Percentiles rank a stretch among this genome's conserved stretches.
phyloP scores from a whole-genome alignment of 1,140 invertebrate genomes.

The Lepidurus apus region DNA sequence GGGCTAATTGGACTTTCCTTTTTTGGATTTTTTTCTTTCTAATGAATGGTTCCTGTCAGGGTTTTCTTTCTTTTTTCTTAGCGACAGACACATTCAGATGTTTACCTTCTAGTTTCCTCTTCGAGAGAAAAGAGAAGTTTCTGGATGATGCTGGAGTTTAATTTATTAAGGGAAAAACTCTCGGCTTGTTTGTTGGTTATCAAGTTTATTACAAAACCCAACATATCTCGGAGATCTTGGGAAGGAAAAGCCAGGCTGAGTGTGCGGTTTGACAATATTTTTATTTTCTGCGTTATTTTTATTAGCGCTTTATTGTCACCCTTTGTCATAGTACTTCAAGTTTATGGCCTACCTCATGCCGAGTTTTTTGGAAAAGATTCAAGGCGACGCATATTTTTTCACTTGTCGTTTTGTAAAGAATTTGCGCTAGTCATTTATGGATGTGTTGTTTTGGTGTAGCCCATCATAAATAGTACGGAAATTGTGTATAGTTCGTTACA shows the following conservation, averaged over 20 bases:
- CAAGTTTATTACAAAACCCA: constrained; percentile 16
- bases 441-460: constrained; percentile 19
- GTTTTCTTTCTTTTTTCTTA: neutral
- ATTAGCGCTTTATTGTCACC: constrained; percentile 18
- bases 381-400: neutral
- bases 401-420: constrained; percentile 3
- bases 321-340: neutral
- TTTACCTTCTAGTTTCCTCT: neutral
- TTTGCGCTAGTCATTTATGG: constrained; percentile 21
- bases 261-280: neutral
- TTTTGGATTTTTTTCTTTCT: neutral
- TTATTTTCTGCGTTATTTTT: constrained; percentile 11
- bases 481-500: constrained; percentile 8
- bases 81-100: neutral
- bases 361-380: neutral
- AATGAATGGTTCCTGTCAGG: neutral
- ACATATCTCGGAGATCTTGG: neutral
- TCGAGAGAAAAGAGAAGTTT: neutral
- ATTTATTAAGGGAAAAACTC: neutral
- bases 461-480: constrained; percentile 22
- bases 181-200: constrained; percentile 11
- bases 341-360: constrained; percentile 21
- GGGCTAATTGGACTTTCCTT: constrained; percentile 2
- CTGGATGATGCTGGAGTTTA: neutral
- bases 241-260: neutral